Evolutionary conservation across 2,888 invertebrate genomes (phyloP).

Genomic region (Lypha dubia): DNA sequence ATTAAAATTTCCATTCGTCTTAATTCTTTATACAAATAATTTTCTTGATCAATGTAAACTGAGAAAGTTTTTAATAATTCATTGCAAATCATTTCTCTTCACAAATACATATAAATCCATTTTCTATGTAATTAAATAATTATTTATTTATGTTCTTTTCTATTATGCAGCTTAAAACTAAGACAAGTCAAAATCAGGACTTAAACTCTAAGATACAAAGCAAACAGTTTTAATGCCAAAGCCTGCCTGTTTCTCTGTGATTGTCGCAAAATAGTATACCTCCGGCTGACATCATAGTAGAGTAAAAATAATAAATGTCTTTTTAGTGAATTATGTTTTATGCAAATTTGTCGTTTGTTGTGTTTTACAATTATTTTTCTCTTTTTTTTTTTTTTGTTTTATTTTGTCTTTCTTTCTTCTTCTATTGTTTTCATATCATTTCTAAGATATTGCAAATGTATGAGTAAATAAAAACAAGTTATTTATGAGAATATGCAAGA

Average conservation of each 20-base stretch:
- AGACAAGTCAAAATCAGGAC: conserved; percentile 35
- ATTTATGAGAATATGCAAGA: conserved; percentile 46
- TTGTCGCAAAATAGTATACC: conserved; percentile 55
- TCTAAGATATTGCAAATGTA: conserved; percentile 34
- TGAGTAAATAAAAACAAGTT: conserved; percentile 49
- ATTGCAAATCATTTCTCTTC: not conserved
- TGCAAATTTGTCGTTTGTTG: conserved; percentile 62
- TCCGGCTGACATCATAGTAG: conserved; percentile 36
- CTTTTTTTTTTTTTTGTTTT: too few relatives aligned
- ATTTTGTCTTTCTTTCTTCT: too few relatives aligned
- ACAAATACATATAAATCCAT: not conserved
- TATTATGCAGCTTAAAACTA: conserved; percentile 26
- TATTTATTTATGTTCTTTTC: conserved; percentile 46
- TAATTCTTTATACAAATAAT: too few relatives aligned
- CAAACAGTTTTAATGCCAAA: conserved; percentile 20
- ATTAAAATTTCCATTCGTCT: not conserved
- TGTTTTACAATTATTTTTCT: not conserved
- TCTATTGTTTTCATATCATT: conserved; percentile 41
- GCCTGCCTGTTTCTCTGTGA: conserved; percentile 15
- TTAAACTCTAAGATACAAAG: conserved; percentile 16
- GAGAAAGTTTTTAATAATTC: too few relatives aligned
- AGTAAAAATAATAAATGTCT: conserved; percentile 50
- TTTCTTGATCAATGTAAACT: too few relatives aligned
- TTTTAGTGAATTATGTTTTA: conserved; percentile 69
- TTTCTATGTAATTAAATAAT: conserved; percentile 32